Evolutionary conservation across 2,888 invertebrate species (phyloP), one percentile per base, ranked within the genome.

Genomic region (Dromius quadrimaculatus): DNA sequence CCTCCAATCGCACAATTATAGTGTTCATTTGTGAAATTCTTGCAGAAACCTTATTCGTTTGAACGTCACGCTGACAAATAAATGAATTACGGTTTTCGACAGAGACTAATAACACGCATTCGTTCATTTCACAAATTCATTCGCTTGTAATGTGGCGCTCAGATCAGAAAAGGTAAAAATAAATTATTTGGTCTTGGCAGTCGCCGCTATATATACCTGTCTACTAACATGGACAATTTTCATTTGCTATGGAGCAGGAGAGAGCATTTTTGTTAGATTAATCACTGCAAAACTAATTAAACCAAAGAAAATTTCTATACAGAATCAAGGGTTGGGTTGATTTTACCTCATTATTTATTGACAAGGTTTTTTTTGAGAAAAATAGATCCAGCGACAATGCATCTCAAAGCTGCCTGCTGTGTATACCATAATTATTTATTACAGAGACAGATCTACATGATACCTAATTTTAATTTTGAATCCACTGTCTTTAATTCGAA

Each of bases 21-120:
- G 34, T 65, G 65, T 65, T 65, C 65, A 65, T 65, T 65, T 65
- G 32, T 43, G 65, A 65, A 65, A 65, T 65, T 65, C 65, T 50
- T 36, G 50, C 20, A n/a, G 36, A 34, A 34, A 34, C 43, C 34
- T 41, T 28, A 36, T 50, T 22, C 11, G 20, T 1, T 23, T n/a
- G 11, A 4, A 28, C 36, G 65, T 36, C 65, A 20, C 36, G 65
- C 65, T 65, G 65, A 65, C 65, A 65, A 65, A 65, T 65, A 50
- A 65, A 65, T 65, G 65, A 65, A 65, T 65, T 65, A 65, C 65
- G 32, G 15, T 50, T 36, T 20, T 34, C 32, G 65, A 65, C 65
- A 65, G 47, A 50, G 65, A 65, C 65, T 34, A 65, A 65, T 65
- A 65, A 36, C 32, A 20, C 32, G 32, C 65, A 47, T 65, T 65